phyloP scores from a whole-genome alignment of 2,888 invertebrate genomes.

The Ophraella communa region DNA sequence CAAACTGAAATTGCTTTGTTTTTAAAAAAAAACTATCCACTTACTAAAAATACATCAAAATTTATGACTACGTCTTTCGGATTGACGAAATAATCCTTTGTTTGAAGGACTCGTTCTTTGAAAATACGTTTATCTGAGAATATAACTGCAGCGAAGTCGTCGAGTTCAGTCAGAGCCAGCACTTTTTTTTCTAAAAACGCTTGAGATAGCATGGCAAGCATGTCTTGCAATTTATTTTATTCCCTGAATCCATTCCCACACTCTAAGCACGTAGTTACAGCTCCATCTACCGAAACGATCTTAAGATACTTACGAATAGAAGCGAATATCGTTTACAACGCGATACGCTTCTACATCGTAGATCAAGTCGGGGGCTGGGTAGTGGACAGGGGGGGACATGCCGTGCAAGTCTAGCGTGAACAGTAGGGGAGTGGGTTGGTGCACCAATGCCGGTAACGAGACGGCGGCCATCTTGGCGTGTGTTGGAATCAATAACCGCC shows the following conservation, averaged over 20 bases:
- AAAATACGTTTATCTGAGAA: slow-evolving; percentile 24
- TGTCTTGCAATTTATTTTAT: slow-evolving; percentile 60
- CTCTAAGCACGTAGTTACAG: slow-evolving; percentile 55
- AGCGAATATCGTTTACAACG: slow-evolving; percentile 36
- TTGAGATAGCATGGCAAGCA: slow-evolving; percentile 52
- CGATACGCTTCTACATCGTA: slow-evolving; percentile 50
- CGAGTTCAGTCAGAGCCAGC: slow-evolving; percentile 28
- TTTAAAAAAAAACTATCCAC: slow-evolving; percentile 23
- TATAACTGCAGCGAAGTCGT: slow-evolving; percentile 30
- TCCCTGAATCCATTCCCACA: slow-evolving; percentile 59
- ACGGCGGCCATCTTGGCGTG: slow-evolving; percentile 58
- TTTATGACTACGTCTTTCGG: slow-evolving; percentile 27
- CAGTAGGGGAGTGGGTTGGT: slow-evolving; percentile 49
- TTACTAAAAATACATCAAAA: slow-evolving; percentile 21
- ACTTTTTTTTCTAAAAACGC: slow-evolving; percentile 45
- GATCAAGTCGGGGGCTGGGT: slow-evolving; percentile 49
- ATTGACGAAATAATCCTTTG: slow-evolving; percentile 30
- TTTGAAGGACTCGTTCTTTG: slow-evolving; percentile 28
- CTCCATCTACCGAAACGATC: slow-evolving; percentile 26
- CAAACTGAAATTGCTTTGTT: slow-evolving; percentile 11
- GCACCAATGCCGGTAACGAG: slow-evolving; percentile 54
- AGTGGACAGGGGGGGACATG: slow-evolving; percentile 39
- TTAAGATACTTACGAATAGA: slow-evolving; percentile 25
- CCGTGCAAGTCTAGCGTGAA: slow-evolving; percentile 50
- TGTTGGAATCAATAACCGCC: slow-evolving; percentile 54